Percentiles rank a stretch among this genome's conserved stretches.
These are phyloP conservation scores for Drosophila paramelanica DNA, from an alignment of 2,888 invertebrate genomes.

Conservation along the genomic window DNA sequence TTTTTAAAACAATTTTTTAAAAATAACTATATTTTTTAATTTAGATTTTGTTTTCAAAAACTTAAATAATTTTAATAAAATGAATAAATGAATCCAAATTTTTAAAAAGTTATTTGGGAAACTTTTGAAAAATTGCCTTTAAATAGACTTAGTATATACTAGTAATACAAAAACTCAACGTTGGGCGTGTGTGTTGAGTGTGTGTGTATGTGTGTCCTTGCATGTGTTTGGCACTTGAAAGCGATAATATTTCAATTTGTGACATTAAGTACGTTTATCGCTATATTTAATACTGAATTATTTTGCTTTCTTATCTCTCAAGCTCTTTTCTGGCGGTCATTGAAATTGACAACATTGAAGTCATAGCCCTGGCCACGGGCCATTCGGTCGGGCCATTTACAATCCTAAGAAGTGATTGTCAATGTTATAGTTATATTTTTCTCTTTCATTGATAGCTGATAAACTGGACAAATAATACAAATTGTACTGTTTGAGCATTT, in stretches of 20 bases:
- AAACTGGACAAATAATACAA: not conserved
- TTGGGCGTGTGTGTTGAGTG: not conserved
- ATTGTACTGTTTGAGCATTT: not conserved
- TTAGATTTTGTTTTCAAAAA: no score
- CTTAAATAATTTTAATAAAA: no score
- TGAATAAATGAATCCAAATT: no score
- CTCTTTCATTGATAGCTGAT: not conserved
- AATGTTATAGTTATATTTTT: not conserved
- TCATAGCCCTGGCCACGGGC: slow-evolving; percentile 14
- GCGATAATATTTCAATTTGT: slow-evolving; percentile 33
- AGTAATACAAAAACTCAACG: no score
- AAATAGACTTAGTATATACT: no score
- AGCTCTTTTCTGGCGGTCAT: slow-evolving; percentile 1
- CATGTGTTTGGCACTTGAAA: slow-evolving; percentile 2
- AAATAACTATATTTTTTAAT: no score
- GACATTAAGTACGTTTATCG: slow-evolving; percentile 32
- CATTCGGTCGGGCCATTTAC: slow-evolving; percentile 12
- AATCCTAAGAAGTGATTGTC: not conserved
- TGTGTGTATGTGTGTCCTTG: slow-evolving; percentile 5
- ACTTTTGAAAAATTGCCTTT: no score
- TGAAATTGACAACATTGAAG: slow-evolving; percentile 17
- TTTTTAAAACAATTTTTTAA: no score
- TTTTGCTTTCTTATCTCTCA: slow-evolving; percentile 30
- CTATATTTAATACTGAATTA: slow-evolving; percentile 14
- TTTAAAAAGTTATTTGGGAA: no score